phyloP scores from a whole-genome alignment of 2,797 vertebrate genomes.

The Phylloscopus collybita region DNA sequence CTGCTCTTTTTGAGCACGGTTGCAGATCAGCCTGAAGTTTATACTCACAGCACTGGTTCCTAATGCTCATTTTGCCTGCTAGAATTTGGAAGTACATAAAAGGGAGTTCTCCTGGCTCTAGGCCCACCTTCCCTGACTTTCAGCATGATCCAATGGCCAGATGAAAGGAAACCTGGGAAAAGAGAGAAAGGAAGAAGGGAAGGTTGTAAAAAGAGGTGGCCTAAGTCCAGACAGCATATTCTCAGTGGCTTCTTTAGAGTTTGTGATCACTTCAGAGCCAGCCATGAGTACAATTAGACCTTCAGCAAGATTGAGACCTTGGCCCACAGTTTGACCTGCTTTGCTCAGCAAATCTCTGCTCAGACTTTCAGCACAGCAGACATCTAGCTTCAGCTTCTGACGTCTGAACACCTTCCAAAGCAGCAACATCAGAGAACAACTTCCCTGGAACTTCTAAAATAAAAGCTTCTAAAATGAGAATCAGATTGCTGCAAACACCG shows the following conservation, averaged over 20 bases:
- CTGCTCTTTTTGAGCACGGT: not conserved
- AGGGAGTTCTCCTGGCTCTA: not conserved
- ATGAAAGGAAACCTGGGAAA: not conserved
- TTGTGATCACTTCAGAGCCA: not conserved
- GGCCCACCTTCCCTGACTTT: not conserved
- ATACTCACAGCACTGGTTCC: not conserved
- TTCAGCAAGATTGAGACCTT: not conserved
- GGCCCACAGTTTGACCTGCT: not conserved
- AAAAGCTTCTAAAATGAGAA: not conserved
- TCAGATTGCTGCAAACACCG: not conserved
- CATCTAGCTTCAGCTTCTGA: not conserved
- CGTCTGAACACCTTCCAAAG: not conserved
- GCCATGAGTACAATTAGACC: not conserved
- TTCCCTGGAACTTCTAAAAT: not conserved
- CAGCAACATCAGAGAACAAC: not conserved
- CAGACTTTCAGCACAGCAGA: not conserved
- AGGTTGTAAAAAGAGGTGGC: not conserved
- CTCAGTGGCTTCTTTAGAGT: not conserved
- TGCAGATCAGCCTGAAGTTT: not conserved
- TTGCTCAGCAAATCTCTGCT: not conserved
- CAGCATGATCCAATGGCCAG: not conserved
- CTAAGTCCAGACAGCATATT: not conserved
- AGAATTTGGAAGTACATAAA: not conserved
- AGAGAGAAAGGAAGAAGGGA: not conserved
- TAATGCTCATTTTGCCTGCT: not conserved